Conservation (phyloP, 2,797 vertebrate genomes). For the Bovichtus diacanthus region DNA sequence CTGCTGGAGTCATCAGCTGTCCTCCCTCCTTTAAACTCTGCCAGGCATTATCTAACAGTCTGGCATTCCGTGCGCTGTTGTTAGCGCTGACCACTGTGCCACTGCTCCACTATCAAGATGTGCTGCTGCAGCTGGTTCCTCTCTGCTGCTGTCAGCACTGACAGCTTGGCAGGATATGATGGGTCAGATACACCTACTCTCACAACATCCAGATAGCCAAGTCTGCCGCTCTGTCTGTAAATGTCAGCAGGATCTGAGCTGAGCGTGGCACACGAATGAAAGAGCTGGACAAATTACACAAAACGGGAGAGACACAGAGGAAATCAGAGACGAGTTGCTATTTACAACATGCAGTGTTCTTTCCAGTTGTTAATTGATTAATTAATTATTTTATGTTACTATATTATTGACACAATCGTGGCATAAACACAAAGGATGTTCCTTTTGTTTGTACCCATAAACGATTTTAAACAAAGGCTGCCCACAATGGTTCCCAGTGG, state of each 20-base stretch:
- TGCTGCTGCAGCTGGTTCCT: slow-evolving; percentile 73
- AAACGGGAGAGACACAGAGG: background rate
- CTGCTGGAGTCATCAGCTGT: slow-evolving; percentile 62
- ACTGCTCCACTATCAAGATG: slow-evolving; percentile 52
- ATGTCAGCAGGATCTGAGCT: slow-evolving; percentile 62
- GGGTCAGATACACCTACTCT: slow-evolving; percentile 59
- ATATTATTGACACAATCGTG: background rate
- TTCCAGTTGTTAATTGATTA: background rate
- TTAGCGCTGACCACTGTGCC: slow-evolving; percentile 44
- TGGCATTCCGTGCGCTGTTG: slow-evolving; percentile 24
- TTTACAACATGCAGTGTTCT: background rate
- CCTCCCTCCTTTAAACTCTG: slow-evolving; percentile 53
- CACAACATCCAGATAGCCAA: slow-evolving; percentile 41
- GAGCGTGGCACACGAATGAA: slow-evolving; percentile 25
- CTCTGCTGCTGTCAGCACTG: slow-evolving; percentile 72
- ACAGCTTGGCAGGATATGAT: slow-evolving; percentile 69
- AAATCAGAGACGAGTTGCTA: background rate
- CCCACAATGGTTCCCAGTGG: slow-evolving; percentile 19
- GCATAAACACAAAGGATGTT: slow-evolving; percentile 17
- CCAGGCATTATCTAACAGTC: slow-evolving; percentile 45
- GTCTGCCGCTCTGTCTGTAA: slow-evolving; percentile 30
- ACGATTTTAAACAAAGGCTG: slow-evolving; percentile 24
- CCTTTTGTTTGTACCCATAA: slow-evolving; percentile 24
- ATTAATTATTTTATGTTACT: background rate
- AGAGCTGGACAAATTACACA: slow-evolving; percentile 31